A percentile compares a stretch with the other conserved stretches of the same genome.
phyloP scores from a whole-genome alignment of 2,888 invertebrate genomes.

The Cheilosia urbana region DNA sequence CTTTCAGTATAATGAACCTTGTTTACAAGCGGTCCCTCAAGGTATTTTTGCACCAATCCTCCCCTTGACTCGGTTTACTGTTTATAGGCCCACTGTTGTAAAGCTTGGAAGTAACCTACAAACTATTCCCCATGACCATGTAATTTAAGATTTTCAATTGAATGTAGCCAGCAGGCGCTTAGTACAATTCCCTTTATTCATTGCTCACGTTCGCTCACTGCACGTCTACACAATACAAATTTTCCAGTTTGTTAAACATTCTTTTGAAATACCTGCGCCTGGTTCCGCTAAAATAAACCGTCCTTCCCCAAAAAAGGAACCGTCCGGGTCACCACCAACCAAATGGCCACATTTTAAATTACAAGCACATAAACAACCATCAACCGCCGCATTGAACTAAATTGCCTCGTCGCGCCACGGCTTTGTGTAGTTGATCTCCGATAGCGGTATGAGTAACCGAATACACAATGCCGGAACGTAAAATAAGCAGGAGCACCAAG shows the following conservation, averaged over 20 bases:
- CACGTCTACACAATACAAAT: neutral
- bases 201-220: constrained; percentile 19
- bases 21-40: no score
- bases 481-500: neutral
- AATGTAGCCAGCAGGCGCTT: no score
- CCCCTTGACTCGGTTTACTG: no score
- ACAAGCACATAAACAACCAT: constrained; percentile 10
- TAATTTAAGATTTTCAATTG: no score
- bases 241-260: constrained; percentile 27
- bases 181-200: neutral
- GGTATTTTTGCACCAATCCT: no score
- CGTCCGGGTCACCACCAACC: constrained; percentile 12
- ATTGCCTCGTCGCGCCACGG: neutral
- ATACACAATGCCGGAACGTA: neutral
- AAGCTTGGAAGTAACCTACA: no score
- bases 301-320: neutral
- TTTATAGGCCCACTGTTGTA: no score
- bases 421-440: neutral
- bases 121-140: no score
- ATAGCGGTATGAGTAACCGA: neutral
- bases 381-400: neutral
- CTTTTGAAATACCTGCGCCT: constrained; percentile 13
- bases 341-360: constrained; percentile 20
- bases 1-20: no score
- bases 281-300: neutral